Evolutionary conservation across 2,797 vertebrate species (phyloP), one percentile per base, ranked within the genome.

Genomic region (Onychomys leucogaster): DNA sequence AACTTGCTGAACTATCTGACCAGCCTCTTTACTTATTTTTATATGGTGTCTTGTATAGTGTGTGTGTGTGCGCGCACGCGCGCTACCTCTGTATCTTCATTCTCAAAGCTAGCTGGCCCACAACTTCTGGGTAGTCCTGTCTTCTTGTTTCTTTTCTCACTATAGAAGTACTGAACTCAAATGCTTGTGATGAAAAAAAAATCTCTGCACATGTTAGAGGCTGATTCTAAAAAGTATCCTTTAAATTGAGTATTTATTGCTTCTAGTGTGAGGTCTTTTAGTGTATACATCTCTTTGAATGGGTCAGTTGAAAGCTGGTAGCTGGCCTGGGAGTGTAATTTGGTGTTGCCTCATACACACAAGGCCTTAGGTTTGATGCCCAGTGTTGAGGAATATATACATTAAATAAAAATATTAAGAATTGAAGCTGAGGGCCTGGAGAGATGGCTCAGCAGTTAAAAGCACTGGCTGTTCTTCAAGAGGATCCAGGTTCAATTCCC

Each of bases 201-300:
- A 59, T 91, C 83, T 27, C 27, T 93, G n/a, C 27, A 29, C 3
- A 41, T 67, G 32, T 83, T 9, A n/a, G 19, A 41, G 77, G n/a
- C 89, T 91, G 32, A 16, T 78, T 85, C 49, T 49, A 96, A 87
- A 93, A n/a, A 81, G 17, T 67, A 32, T 93, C 77, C n/a, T 92
- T 71, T 95, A 76, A 91, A 89, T 82, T 84, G 21, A 46, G 9
- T 88, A 37, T 37, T 94, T 89, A 52, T 6, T 41, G 9, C n/a
- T 27, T 94, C 43, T 93, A 14, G 23, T 63, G 23, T 88, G 37
- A 92, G 41, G 6, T 69, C 63, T 90, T 90, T 69, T 76, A 52
- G 37, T 21, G 34, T 11, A 17, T 88, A 27, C 25, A 81, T 87
- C 41, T 76, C 12, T 87, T 83, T 94, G 63, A 41, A 34, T 84